Base-by-base conservation (phyloP, 1,140 invertebrate genomes). In the Pogonus chalceus region DNA sequence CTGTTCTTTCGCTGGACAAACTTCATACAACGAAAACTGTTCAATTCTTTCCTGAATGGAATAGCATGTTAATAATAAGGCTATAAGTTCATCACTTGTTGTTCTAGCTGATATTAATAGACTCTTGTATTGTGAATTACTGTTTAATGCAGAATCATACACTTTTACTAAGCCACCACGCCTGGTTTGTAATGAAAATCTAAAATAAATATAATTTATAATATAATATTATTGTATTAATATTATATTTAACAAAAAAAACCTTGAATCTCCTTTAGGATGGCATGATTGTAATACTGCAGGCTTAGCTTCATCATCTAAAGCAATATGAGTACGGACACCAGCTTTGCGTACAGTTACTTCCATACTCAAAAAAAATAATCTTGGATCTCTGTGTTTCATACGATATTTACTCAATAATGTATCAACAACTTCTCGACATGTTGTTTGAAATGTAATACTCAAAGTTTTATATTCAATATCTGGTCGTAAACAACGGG, bases 341-440 rank as follows among this genome's bases (percentile, higher is more conserved):
- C 90, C 90, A 1, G 86, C 83, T 52, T 84, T 78, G 20, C 84
- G 75, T 16, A 94, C 86, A 1, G 87, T 85, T 23, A 94, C 89
- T 72, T 95, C 92, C 90, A 94, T 93, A 56, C 88, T 91, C 14
- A 95, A 76, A 70, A 90, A 93, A 72, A 92, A 95, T n/a, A 95
- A 78, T 61, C 90, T 83, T 0, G 90, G 89, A 71, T 94, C 92
- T 21, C 90, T 79, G 68, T 93, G 90, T 60, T 88, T 81, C 87
- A 93, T 92, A 63, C 88, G 81, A 67, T 88, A 93, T 76, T 93
- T 93, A 65, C 87, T 82, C 51, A 95, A 74, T n/a, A 94, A 72
- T 43, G 86, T 84, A 49, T 79, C 72, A 1, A 94, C 88, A 35
- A 95, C 83, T 73, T 93, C 87, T 62, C 85, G 82, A 62, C 89